Percentiles rank a stretch among this genome's conserved stretches.
Conservation (phyloP, 1,140 invertebrate genomes). For the Halesus radiatus region DNA sequence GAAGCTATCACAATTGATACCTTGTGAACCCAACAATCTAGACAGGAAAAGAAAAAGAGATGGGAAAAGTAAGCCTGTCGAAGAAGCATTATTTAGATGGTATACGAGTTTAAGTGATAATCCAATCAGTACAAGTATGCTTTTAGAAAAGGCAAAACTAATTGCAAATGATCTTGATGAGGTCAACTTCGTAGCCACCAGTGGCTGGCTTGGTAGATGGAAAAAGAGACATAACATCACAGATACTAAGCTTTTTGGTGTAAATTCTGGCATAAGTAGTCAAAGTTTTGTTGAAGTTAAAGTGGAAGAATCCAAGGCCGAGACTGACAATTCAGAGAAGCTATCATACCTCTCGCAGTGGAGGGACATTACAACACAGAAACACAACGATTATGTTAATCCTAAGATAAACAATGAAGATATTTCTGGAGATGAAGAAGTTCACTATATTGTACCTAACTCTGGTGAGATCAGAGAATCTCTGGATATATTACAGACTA, state of each 20-base stretch:
- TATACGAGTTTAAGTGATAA: background rate
- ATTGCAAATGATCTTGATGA: background rate
- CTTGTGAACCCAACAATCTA: background rate
- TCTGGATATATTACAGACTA: background rate
- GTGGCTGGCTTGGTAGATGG: slow-evolving; percentile 8
- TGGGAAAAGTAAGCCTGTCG: background rate
- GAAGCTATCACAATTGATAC: background rate
- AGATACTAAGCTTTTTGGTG: background rate
- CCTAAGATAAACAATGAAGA: background rate
- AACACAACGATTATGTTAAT: background rate
- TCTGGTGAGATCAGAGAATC: background rate
- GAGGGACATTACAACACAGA: background rate
- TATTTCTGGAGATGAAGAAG: background rate
- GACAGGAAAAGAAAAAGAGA: background rate
- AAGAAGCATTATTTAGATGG: background rate
- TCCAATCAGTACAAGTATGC: background rate
- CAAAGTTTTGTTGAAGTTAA: background rate
- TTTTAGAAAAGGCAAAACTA: background rate
- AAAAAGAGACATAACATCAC: background rate
- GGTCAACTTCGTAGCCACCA: background rate
- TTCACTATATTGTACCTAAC: background rate
- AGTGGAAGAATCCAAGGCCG: background rate
- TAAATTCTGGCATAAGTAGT: background rate
- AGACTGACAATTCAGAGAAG: background rate
- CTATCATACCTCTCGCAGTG: background rate